These are phyloP conservation scores for Cephalopterus ornatus DNA, from an alignment of 2,113 vertebrate species.

Conservation along the genomic window DNA sequence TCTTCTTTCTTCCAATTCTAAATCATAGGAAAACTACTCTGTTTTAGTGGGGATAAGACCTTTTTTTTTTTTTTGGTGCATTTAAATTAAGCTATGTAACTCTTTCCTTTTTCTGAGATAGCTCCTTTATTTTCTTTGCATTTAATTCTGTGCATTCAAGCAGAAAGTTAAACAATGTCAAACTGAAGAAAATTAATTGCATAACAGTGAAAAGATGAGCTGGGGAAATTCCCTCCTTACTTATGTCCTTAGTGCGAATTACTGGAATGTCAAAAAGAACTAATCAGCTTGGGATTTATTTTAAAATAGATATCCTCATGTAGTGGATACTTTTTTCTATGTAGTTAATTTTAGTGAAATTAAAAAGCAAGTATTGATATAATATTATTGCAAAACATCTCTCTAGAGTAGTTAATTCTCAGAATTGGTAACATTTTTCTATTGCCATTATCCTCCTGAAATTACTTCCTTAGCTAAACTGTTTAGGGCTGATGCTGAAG, in stretches of 20 bases:
- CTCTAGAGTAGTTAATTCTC: background rate
- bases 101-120: background rate
- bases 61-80: background rate
- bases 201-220: background rate
- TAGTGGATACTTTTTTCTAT: background rate
- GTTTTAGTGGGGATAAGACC: background rate
- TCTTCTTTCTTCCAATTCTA: background rate
- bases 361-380: background rate
- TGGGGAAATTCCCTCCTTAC: background rate
- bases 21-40: background rate
- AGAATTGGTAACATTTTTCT: background rate
- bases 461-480: background rate
- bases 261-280: background rate
- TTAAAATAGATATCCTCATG: background rate
- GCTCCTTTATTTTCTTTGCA: background rate
- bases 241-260: background rate
- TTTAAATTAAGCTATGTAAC: background rate
- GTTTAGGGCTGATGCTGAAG: background rate
- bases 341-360: background rate
- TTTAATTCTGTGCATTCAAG: background rate
- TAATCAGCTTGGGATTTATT: background rate
- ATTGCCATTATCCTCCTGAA: background rate
- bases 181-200: background rate
- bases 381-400: background rate
- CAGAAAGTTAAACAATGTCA: background rate